phyloP scores from a whole-genome alignment of 2,888 invertebrate species.

The Troilus luridus region DNA sequence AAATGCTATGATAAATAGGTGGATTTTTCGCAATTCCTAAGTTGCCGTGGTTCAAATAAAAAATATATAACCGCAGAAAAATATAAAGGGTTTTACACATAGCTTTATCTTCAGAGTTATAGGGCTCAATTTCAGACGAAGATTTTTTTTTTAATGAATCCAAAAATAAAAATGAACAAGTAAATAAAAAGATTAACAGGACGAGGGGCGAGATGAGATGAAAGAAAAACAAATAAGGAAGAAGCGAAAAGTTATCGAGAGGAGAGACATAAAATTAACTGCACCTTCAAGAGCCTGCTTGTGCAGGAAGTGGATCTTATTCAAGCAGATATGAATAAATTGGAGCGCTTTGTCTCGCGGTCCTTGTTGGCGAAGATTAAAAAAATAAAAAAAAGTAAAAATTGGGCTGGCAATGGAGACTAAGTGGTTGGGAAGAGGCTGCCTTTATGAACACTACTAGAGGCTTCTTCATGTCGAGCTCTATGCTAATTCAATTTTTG shows the following conservation, averaged over 20 bases:
- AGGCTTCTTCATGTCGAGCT: not conserved
- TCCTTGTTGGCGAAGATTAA: slow-evolving; percentile 53
- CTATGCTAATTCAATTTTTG: slow-evolving; percentile 56
- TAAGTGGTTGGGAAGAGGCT: slow-evolving; percentile 42
- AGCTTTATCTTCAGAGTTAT: too few relatives aligned
- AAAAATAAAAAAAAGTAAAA: slow-evolving; percentile 43
- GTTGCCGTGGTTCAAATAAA: too few relatives aligned
- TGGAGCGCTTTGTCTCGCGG: slow-evolving; percentile 42
- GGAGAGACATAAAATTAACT: not conserved
- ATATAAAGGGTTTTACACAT: too few relatives aligned
- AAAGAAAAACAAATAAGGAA: not conserved
- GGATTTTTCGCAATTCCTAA: too few relatives aligned
- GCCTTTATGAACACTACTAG: not conserved
- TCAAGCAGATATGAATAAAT: slow-evolving; percentile 54
- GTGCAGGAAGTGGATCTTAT: not conserved
- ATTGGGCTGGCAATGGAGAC: slow-evolving; percentile 15
- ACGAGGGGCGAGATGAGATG: not conserved
- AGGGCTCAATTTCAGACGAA: too few relatives aligned
- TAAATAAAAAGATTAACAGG: not conserved
- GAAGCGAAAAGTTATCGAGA: not conserved
- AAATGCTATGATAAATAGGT: too few relatives aligned
- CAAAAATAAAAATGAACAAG: not conserved
- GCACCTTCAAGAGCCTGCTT: too few relatives aligned
- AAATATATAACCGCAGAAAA: too few relatives aligned
- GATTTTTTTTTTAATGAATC: not conserved